Base-by-base conservation (phyloP, 2,113 vertebrate genomes). In the Nipponia nippon region DNA sequence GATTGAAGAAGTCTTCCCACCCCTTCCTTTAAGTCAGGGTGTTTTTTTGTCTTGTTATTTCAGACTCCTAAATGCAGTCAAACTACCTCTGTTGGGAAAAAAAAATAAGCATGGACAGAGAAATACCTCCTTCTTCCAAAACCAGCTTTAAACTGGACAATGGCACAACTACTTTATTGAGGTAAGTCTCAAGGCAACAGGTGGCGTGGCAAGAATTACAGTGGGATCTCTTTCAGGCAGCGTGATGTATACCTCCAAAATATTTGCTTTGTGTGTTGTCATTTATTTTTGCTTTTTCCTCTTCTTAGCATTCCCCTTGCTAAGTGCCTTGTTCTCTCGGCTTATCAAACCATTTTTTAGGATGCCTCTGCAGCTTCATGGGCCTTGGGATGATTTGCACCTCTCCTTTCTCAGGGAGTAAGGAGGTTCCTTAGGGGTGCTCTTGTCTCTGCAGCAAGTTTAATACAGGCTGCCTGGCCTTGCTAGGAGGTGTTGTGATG, bases 241-340 rank as follows among this genome's bases (percentile, higher is more conserved):
- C 7, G 23, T 22, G 12, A 56, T 44, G 19, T 34, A 27, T 23
- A 8, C 7, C 18, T 42, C 34, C 13, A n/a, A 67, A 83, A 36
- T 38, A 12, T 53, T 77, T 46, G 14, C 25, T 81, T 78, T 78
- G 13, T 3, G 9, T 11, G 10, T 36, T 85, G 8, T 1, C 14
- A 4, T 18, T 77, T 86, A 14, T 22, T 89, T 83, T 79, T 58
- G 16, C 19, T 70, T 79, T 38, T 70, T 76, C 19, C 5, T 55
- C 23, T 32, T 72, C 36, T 50, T 55, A 44, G 19, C 1, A 0
- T 36, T 95, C 38, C 5, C 22, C 4, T 55, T 7, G 27, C 2
- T 29, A n/a, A 61, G 11, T 44, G 40, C 8, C 21, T 73, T 1
- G 0, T 40, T 77, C 29, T 53, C 55, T 53, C 0, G 0, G 26